Percentiles rank a stretch among this genome's conserved stretches.
phyloP scores from a whole-genome alignment of 2,113 vertebrate genomes.

The Nothobranchius kuhntae region DNA sequence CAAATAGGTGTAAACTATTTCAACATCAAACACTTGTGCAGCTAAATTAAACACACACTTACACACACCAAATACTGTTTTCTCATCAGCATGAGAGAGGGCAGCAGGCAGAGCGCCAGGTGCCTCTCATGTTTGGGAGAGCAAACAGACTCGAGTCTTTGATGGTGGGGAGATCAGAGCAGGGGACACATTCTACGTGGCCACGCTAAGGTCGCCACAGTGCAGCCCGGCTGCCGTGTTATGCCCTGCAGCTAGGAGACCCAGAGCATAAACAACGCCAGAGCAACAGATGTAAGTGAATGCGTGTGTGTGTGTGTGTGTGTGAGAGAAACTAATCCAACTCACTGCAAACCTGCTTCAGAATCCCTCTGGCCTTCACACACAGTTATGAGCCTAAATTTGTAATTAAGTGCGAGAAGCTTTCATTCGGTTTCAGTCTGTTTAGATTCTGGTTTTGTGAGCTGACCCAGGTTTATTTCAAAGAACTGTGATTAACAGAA shows the following conservation, averaged over 20 bases:
- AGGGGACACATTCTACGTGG: conserved; percentile 69
- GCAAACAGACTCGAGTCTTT: conserved; percentile 74
- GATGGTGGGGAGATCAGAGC: conserved; percentile 75
- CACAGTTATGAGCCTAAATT: neutral
- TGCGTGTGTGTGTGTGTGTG: conserved; percentile 6
- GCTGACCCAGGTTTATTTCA: neutral
- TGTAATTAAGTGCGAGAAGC: neutral
- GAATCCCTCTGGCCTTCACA: conserved; percentile 23
- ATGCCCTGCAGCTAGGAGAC: conserved; percentile 77
- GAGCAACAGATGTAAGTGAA: conserved; percentile 40
- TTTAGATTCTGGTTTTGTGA: neutral
- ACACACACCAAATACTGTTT: conserved; percentile 19
- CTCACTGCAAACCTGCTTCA: conserved; percentile 13
- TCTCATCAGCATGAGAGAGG: conserved; percentile 44
- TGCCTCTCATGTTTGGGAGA: conserved; percentile 71
- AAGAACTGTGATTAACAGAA: no score
- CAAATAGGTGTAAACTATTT: conserved; percentile 37
- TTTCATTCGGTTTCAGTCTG: neutral
- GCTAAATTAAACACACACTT: conserved; percentile 36
- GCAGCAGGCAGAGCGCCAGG: conserved; percentile 57
- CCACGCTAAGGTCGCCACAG: conserved; percentile 64
- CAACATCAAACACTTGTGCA: conserved; percentile 38
- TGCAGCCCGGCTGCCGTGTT: conserved; percentile 71
- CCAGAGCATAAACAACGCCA: conserved; percentile 49
- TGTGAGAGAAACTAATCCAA: conserved; percentile 12